Evolutionary conservation across 2,888 invertebrate genomes (phyloP).

Genomic region (Ornithoptera priamus): DNA sequence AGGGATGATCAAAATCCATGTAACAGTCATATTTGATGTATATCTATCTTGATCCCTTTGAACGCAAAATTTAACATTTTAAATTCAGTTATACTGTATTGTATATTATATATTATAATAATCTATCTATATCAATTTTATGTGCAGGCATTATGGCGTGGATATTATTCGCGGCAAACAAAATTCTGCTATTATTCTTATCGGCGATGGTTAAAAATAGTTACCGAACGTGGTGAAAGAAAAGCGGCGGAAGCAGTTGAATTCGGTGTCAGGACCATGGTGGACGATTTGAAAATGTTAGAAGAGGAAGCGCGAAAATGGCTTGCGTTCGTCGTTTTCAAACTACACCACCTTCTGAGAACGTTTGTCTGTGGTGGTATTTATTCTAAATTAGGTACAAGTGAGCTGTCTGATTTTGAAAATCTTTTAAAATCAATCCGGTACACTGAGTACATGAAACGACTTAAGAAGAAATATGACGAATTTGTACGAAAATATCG

Average conservation of each 20-base stretch:
- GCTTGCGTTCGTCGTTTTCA: slow-evolving; percentile 72
- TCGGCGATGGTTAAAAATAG: slow-evolving; percentile 63
- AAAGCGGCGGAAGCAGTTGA: slow-evolving; percentile 66
- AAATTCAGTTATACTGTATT: too few species aligned
- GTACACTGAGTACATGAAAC: slow-evolving; percentile 69
- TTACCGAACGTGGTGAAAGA: slow-evolving; percentile 63
- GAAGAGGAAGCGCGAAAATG: slow-evolving; percentile 71
- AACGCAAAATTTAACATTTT: too few species aligned
- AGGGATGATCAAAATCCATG: too few species aligned
- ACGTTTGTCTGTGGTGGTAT: slow-evolving; percentile 64
- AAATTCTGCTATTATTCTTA: slow-evolving; percentile 68
- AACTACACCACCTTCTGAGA: slow-evolving; percentile 68
- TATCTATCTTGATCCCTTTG: too few species aligned
- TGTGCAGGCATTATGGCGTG: slow-evolving; percentile 66
- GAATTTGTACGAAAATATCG: slow-evolving; percentile 70
- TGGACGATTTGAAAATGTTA: slow-evolving; percentile 63
- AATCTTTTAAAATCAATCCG: slow-evolving; percentile 66
- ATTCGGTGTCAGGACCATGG: slow-evolving; percentile 63
- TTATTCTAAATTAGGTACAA: slow-evolving; percentile 58
- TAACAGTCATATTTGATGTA: too few species aligned
- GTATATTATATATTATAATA: too few species aligned
- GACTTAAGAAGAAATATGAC: slow-evolving; percentile 64
- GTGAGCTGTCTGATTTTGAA: slow-evolving; percentile 66
- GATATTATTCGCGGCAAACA: slow-evolving; percentile 62
- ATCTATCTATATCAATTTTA: background rate